Evolutionary conservation across 2,797 vertebrate species (phyloP).

Genomic region (Darevskia nairensis): DNA sequence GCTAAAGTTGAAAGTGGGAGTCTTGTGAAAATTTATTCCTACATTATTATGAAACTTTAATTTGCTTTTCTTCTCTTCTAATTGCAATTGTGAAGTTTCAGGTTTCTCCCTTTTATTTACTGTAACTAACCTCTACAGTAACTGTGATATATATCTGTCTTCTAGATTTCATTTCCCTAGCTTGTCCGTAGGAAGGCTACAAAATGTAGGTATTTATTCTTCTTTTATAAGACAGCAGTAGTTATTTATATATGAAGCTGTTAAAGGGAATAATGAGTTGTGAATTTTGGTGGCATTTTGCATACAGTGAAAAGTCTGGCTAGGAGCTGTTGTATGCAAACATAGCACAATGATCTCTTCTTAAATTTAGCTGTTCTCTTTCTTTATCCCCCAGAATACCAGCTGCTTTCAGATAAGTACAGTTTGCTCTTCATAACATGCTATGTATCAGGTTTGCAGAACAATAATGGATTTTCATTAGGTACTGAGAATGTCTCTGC

Average conservation of each 20-base stretch:
- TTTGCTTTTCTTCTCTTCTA: too few species aligned
- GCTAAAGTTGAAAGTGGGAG: too few species aligned
- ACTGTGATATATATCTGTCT: too few species aligned
- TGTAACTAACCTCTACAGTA: too few species aligned
- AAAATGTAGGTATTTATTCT: neutral
- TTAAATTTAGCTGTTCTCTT: neutral
- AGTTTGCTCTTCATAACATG: neutral
- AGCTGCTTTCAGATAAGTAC: neutral
- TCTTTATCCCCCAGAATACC: neutral
- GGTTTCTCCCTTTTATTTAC: too few species aligned
- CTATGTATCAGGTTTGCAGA: neutral
- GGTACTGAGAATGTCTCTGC: neutral
- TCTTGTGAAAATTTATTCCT: too few species aligned
- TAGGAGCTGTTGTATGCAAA: neutral
- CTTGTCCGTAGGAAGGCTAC: neutral
- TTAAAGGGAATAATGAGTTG: neutral
- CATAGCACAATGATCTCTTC: neutral
- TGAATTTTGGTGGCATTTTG: constrained; percentile 15
- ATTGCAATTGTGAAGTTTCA: too few species aligned
- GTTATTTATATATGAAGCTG: neutral
- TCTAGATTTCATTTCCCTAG: neutral
- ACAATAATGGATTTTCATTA: neutral
- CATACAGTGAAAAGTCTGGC: neutral
- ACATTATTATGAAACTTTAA: too few species aligned
- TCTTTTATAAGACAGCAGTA: neutral